Conservation (phyloP, 2,888 invertebrate species). For the Campoletis raptor region DNA sequence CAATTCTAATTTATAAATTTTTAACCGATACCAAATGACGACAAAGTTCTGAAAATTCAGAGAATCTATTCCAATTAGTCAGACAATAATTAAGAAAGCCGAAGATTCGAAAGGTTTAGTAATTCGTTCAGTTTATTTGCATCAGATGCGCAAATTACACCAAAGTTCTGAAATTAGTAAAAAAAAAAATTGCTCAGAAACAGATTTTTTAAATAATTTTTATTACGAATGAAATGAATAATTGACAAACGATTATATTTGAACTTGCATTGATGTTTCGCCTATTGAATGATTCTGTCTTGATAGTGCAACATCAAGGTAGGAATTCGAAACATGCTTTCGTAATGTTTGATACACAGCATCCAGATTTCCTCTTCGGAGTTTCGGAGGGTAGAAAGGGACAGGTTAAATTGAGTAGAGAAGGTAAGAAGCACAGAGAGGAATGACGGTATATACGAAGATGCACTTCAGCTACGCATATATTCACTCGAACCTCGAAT, state of each 20-base stretch:
- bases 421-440: background rate
- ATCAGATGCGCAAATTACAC: background rate
- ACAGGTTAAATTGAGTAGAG: background rate
- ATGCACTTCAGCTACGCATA: background rate
- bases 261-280: background rate
- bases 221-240: background rate
- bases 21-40: no score
- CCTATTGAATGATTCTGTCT: background rate
- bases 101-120: background rate
- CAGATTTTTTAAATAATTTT: background rate
- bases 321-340: background rate
- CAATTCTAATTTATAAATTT: no score
- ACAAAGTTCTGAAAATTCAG: no score
- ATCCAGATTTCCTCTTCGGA: background rate
- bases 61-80: no score
- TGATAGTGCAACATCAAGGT: background rate
- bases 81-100: no score
- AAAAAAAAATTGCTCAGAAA: background rate
- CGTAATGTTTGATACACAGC: background rate
- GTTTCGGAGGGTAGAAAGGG: background rate
- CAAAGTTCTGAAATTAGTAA: background rate
- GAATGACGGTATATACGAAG: background rate
- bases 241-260: background rate
- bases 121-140: background rate
- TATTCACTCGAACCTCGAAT: conserved; percentile 1